Conservation (phyloP, 2,797 vertebrate genomes). For the Hipposideros larvatus region DNA sequence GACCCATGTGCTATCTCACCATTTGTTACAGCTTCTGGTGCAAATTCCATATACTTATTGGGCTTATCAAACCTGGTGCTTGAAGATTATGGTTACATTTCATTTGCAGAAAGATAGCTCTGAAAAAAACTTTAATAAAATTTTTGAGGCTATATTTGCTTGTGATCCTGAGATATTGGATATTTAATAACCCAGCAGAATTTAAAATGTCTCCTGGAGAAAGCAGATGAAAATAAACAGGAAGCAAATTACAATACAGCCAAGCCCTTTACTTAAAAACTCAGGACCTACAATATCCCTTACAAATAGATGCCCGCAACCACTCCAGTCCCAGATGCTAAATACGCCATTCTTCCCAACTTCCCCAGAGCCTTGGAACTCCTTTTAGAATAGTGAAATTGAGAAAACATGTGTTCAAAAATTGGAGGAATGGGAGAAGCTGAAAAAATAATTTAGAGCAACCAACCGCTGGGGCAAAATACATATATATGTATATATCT, state of each 20-base stretch:
- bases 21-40: slow-evolving; percentile 15
- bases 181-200: slow-evolving; percentile 76
- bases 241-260: slow-evolving; percentile 29
- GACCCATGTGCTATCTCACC: not conserved
- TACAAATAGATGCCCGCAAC: not conserved
- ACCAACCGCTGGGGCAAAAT: not conserved
- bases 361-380: not conserved
- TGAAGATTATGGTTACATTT: slow-evolving; percentile 72
- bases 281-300: not conserved
- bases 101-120: slow-evolving; percentile 75
- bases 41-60: slow-evolving; percentile 55
- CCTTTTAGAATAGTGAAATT: not conserved
- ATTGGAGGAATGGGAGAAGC: not conserved
- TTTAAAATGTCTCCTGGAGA: slow-evolving; percentile 63
- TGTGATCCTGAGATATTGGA: slow-evolving; percentile 69
- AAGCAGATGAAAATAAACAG: slow-evolving; percentile 50
- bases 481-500: no score
- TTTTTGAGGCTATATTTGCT: slow-evolving; percentile 69
- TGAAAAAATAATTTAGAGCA: not conserved
- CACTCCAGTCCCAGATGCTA: not conserved
- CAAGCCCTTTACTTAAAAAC: slow-evolving; percentile 26
- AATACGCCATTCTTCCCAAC: not conserved
- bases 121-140: slow-evolving; percentile 67
- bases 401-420: not conserved
- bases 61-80: slow-evolving; percentile 64